Evolutionary conservation across 2,888 invertebrate species (phyloP), one percentile per base, ranked within the genome.

Genomic region (Macrophya alboannulata): DNA sequence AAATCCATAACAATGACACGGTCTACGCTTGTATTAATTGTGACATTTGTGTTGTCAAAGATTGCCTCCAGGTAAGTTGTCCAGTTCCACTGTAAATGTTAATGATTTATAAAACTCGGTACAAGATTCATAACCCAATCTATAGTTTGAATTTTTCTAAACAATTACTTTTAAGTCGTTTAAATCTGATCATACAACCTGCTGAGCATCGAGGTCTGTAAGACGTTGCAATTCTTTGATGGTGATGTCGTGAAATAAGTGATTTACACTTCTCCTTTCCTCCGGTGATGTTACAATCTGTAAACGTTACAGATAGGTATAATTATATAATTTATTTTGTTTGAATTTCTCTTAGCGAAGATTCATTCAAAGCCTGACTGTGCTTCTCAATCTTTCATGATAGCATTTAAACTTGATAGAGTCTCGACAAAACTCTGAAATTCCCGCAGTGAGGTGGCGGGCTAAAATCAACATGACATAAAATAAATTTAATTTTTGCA

Each of bases 231-330:
- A 93, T 85, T 95, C 95, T 62, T 94, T 91, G 65, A 95, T 94
- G 88, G 94, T 95, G 81, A 96, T 95, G 90, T 96, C 96, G 90
- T 96, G 96, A 92, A 96, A 96, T 89, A 96, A 90, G 90, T 96
- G 96, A 15, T 95, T 95, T 31, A 95, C 95, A 89, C 96, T 95
- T 87, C 96, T 94, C 2, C 96, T 94, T 17, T 95, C 94, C 91
- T 96, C 96, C 79, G 95, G 94, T 0, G 96, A 95, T 0, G 95
- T 95, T 95, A 96, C 96, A 89, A 96, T 95, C 96, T 96, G 92
- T 59, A 90, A 83, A 89, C 87, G 88, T 89, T 17, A 31, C n/a
- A 84, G 59, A 76, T 55, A 84, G 59, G 68, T 55, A 9, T 82
- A 48, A 51, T 68, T 68, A n/a, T n/a, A n/a, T n/a, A 40, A 31